Conservation (phyloP, 2,797 vertebrate species). For the Poecile montanus region DNA sequence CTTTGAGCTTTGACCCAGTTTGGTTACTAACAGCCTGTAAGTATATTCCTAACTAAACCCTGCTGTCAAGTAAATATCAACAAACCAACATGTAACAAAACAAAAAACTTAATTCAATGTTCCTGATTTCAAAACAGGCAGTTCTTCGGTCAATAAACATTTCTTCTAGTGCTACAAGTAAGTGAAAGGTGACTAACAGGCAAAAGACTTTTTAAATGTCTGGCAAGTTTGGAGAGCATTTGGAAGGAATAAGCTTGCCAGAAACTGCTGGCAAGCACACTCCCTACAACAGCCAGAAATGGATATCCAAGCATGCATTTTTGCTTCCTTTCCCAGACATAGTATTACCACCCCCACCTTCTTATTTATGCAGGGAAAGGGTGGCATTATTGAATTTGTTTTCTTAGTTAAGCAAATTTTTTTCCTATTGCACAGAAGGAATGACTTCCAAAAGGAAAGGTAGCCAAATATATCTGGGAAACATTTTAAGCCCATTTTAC, state of each 20-base stretch:
- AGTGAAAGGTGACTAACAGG: constrained; percentile 49
- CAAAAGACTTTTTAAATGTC: constrained; percentile 36
- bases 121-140: constrained; percentile 22
- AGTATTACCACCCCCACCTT: constrained; percentile 6
- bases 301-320: constrained; percentile 36
- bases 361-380: constrained; percentile 26
- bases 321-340: constrained; percentile 40
- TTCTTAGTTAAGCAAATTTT: constrained; percentile 1
- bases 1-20: not conserved
- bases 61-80: not conserved
- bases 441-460: not conserved
- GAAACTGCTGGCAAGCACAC: constrained; percentile 31
- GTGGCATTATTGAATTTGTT: constrained; percentile 31
- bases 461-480: constrained; percentile 4
- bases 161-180: constrained; percentile 6
- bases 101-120: not conserved
- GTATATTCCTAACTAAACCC: not conserved
- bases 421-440: not conserved
- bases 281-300: not conserved
- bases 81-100: not conserved
- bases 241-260: constrained; percentile 30
- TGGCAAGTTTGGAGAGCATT: constrained; percentile 24
- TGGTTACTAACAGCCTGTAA: not conserved
- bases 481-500: not conserved
- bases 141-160: constrained; percentile 5